These are phyloP conservation scores for Syngnathus typhle DNA, from an alignment of 2,113 vertebrate genomes.

Conservation along the genomic window DNA sequence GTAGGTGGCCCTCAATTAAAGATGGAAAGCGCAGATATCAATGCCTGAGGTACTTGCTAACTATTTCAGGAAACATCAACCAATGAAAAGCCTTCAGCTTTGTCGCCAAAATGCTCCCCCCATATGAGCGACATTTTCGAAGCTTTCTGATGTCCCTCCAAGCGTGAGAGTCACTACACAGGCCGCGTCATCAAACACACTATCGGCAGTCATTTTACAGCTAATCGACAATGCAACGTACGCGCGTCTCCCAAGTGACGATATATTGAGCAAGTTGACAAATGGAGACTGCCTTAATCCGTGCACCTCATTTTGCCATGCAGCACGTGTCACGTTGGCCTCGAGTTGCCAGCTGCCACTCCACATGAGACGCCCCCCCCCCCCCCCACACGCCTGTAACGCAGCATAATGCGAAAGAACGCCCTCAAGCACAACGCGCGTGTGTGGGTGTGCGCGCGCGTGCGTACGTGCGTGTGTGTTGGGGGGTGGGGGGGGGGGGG, in stretches of 20 bases:
- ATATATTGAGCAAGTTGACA: constrained; percentile 17
- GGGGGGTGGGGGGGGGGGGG: too few relatives aligned
- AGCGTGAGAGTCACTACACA: not conserved
- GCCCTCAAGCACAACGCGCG: too few relatives aligned
- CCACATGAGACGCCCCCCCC: constrained; percentile 52
- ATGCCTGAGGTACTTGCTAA: not conserved
- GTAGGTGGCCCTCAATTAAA: not conserved
- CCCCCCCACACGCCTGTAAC: too few relatives aligned
- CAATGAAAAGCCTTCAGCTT: not conserved
- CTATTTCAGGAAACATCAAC: not conserved
- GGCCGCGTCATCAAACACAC: not conserved
- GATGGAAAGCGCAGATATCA: not conserved
- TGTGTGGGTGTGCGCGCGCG: too few relatives aligned
- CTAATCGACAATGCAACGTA: not conserved
- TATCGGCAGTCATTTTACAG: not conserved
- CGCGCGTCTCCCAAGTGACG: not conserved
- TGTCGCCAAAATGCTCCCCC: too few relatives aligned
- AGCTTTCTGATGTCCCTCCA: not conserved
- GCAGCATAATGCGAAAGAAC: too few relatives aligned
- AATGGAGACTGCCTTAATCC: constrained; percentile 41
- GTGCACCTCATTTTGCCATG: constrained; percentile 47
- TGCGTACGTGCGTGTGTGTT: too few relatives aligned
- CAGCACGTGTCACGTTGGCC: constrained; percentile 70
- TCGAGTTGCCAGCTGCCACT: constrained; percentile 59
- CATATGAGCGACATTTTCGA: too few relatives aligned